Evolutionary conservation across 2,888 invertebrate species (phyloP), one percentile per base, ranked within the genome.

Genomic region (Lochmaea capreae): DNA sequence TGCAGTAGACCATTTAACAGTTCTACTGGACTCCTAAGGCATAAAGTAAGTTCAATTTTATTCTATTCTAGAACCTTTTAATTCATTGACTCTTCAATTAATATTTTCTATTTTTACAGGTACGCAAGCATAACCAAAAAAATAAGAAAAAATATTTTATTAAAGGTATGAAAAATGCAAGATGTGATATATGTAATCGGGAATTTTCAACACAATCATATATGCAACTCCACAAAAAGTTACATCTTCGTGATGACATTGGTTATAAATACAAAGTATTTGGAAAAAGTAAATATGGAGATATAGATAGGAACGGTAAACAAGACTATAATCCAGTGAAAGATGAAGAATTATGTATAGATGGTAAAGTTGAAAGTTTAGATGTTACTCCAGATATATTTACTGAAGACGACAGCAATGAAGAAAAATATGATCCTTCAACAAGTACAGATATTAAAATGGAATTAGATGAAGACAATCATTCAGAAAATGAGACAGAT

Each of bases 141-240:
- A 84, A 81, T 68, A 82, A 83, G 61, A 84, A 84, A 74, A 85
- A 85, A 70, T 86, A 86, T 76, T 87, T 86, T 71, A 83, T 86
- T 18, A 87, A 87, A 75, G 86, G 86, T 6, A 84, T 85, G 86
- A 87, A 87, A 72, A 85, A 85, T 76, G 86, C 86, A 5, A 83
- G 78, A 75, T 87, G 87, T 81, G 85, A 86, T 81, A 86, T 86
- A 76, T 87, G 87, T 73, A 85, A 86, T 67, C 79, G 85, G 18
- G 85, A 85, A 67, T 86, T 87, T 73, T 86, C 86, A 10, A 87
- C 86, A 8, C 84, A 84, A 68, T 85, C 85, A 0, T 86, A 86
- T 75, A 83, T 87, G 83, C 85, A 85, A 75, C 74, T 85, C 42
- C 87, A 87, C 78, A 81, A 83, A 76, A 86, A 85, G 73, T 74